Evolutionary conservation across 2,797 vertebrate genomes (phyloP).

Genomic region (Danionella dracula): DNA sequence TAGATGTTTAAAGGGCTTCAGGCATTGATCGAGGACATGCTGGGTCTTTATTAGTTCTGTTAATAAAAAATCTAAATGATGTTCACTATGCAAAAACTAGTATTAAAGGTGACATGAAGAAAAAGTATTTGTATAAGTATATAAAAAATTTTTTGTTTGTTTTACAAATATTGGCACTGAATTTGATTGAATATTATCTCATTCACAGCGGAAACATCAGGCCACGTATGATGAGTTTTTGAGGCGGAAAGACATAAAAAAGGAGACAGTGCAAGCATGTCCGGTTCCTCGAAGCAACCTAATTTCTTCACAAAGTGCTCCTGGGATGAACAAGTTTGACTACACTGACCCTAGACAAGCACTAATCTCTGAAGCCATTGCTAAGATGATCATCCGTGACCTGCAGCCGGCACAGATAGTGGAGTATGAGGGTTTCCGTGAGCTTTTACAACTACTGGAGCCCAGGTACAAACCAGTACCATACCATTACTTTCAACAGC

Average conservation of each 20-base stretch:
- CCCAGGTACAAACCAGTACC: slow-evolving; percentile 72
- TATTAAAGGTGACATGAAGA: no score
- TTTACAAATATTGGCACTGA: neutral
- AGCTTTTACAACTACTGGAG: slow-evolving; percentile 73
- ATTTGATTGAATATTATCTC: neutral
- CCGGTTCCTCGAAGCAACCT: slow-evolving; percentile 53
- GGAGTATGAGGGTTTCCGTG: slow-evolving; percentile 73
- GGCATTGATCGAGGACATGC: no score
- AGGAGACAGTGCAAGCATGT: slow-evolving; percentile 67
- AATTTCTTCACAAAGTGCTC: slow-evolving; percentile 48
- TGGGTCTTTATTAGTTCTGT: no score
- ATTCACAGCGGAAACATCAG: slow-evolving; percentile 71
- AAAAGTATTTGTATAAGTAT: no score
- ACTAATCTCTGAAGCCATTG: slow-evolving; percentile 73
- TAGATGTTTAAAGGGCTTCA: no score
- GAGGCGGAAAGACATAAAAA: slow-evolving; percentile 78
- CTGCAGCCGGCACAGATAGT: slow-evolving; percentile 73
- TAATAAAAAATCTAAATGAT: no score
- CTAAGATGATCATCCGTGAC: slow-evolving; percentile 76
- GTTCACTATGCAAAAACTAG: no score
- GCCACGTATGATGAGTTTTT: slow-evolving; percentile 80
- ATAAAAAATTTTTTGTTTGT: no score
- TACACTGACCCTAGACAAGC: slow-evolving; percentile 74
- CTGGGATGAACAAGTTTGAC: slow-evolving; percentile 69
- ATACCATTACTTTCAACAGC: slow-evolving; percentile 70